Evolutionary conservation across 2,113 vertebrate species (phyloP), one percentile per base, ranked within the genome.

Genomic region (Crotalus tigris): DNA sequence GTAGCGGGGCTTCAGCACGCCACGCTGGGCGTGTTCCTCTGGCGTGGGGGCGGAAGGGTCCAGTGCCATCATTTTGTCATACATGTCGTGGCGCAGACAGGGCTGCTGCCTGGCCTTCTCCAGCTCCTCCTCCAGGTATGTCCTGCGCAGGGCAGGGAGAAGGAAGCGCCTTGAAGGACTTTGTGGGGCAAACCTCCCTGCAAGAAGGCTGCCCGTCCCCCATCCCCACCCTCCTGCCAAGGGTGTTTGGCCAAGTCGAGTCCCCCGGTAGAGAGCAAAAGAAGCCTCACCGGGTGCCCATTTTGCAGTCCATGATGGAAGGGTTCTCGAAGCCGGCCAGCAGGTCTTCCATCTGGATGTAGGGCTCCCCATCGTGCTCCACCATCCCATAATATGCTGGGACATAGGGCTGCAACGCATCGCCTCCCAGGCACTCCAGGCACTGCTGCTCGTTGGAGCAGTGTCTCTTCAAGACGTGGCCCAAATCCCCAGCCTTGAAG

Each of bases 281-380:
- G 9, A 53, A 1, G 8, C 11, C 97, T 96, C 87, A 99, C 99
- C 98, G 98, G 97, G 97, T 98, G 89, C 99, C 99, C 98, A 99
- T 99, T 93, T 99, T 99, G 96, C 98, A 99, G 97, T 99, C 99
- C 99, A 99, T 99, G 96, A 99, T 98, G 89, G 98, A 98, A 2
- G 99, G 98, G 0, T 97, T 98, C 55, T 98, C 98, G 1, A 99
- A 99, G 92, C 98, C 98, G 0, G 97, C 97, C 94, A 99, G 97
- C 89, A 99, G 98, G 90, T 99, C 98, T 19, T 99, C 98, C 98
- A 99, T 99, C 92, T 98, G 96, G 96, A 99, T 99, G 92, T 98
- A 99, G 92, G 98, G 96, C 95, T 99, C 98, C 29, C 98, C 97
- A 0, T 98, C 98, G 59, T 92, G 96, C 93, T 98, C 97, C n/a